These are phyloP conservation scores for Enteromius thamalakanensis DNA, from an alignment of 2,797 vertebrate species.

Conservation along the genomic window DNA sequence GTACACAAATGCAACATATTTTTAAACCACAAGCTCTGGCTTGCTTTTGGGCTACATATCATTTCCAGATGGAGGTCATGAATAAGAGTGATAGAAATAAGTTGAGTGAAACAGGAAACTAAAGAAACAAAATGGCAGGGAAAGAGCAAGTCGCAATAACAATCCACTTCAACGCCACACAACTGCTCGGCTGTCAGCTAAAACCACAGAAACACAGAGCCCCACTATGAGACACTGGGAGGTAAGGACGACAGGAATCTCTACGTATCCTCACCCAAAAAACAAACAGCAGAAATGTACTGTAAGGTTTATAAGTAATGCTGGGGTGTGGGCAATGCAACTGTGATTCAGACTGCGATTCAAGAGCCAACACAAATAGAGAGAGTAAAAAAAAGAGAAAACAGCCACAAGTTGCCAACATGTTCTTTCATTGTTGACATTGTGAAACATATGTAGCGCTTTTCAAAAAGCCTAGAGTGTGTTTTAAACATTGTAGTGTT, in stretches of 20 bases:
- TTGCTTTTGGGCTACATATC: conserved; percentile 80
- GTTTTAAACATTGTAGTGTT: conserved; percentile 38
- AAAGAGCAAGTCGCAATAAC: conserved; percentile 51
- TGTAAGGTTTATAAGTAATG: not conserved
- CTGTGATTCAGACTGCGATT: conserved; percentile 11
- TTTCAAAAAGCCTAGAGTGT: conserved; percentile 14
- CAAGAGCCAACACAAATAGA: conserved; percentile 17
- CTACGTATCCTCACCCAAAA: conserved; percentile 18
- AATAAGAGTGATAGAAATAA: conserved; percentile 80
- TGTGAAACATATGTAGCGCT: conserved; percentile 10
- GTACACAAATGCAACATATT: conserved; percentile 61
- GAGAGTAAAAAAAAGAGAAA: not conserved
- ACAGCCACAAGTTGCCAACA: conserved; percentile 11
- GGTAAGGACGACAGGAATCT: conserved; percentile 28
- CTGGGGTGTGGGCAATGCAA: not conserved
- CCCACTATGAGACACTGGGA: conserved; percentile 38
- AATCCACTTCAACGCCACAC: conserved; percentile 49
- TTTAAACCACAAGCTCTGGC: conserved; percentile 75
- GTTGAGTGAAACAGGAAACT: conserved; percentile 81
- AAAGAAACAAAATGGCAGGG: conserved; percentile 73
- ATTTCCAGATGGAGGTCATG: conserved; percentile 84
- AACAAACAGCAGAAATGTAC: conserved; percentile 14
- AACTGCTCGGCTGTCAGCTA: conserved; percentile 48
- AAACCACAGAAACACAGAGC: conserved; percentile 52
- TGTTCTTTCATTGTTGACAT: conserved; percentile 28